These are phyloP conservation scores for Labia minor DNA, from an alignment of 2,888 invertebrate genomes.

Conservation along the genomic window DNA sequence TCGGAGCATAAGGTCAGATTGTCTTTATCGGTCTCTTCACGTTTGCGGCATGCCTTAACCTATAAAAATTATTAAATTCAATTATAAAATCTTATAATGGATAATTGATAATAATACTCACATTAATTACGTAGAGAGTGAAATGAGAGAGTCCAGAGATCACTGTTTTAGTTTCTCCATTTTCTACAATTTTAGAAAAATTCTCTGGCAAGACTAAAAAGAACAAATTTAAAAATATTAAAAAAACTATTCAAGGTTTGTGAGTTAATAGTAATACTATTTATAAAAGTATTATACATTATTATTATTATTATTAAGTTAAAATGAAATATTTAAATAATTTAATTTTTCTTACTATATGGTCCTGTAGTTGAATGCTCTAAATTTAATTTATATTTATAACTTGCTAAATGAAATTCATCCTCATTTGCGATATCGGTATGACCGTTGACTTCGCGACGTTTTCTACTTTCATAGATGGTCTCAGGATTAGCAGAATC, in stretches of 20 bases:
- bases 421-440: not conserved
- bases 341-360: no score
- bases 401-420: not conserved
- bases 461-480: not conserved
- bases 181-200: not conserved
- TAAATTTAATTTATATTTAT: not conserved
- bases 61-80: constrained; percentile 22
- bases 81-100: not conserved
- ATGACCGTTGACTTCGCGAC: not conserved
- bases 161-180: not conserved
- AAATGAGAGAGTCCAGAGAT: not conserved
- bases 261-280: no score
- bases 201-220: not conserved
- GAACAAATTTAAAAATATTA: not conserved
- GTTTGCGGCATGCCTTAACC: constrained; percentile 66
- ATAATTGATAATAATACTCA: not conserved
- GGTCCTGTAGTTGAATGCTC: no score
- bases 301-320: no score
- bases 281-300: no score
- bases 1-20: constrained; percentile 44
- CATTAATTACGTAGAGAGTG: constrained; percentile 1
- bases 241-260: no score
- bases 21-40: constrained; percentile 38
- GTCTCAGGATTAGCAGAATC: not conserved
- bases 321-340: no score